Evolutionary conservation across 2,113 vertebrate genomes (phyloP).

Genomic region (Tyrannus savana): DNA sequence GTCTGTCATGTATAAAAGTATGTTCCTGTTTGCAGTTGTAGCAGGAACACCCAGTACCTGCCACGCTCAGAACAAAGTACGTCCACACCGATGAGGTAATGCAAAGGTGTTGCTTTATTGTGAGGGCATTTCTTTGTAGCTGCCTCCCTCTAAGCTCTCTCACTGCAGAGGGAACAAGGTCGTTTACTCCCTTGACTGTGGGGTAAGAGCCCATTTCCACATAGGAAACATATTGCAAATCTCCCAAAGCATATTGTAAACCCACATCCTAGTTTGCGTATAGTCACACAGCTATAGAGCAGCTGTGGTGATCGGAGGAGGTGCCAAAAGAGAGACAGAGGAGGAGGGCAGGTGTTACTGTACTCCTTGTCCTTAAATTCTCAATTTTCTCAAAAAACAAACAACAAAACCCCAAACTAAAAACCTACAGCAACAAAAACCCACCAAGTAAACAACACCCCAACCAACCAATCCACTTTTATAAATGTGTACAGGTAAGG

Average conservation of each 20-base stretch:
- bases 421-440: neutral
- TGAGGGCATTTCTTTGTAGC: neutral
- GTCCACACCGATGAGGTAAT: neutral
- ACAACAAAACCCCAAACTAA: neutral
- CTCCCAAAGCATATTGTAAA: neutral
- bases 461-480: neutral
- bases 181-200: neutral
- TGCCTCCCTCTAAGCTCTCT: neutral
- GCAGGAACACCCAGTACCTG: slow-evolving; percentile 53
- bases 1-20: slow-evolving; percentile 35
- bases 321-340: neutral
- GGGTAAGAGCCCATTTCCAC: neutral
- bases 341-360: neutral
- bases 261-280: neutral
- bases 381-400: neutral
- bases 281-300: neutral
- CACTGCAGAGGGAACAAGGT: neutral
- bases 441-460: neutral
- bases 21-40: slow-evolving; percentile 19
- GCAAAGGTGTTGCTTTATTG: neutral
- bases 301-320: neutral
- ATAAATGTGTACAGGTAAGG: neutral
- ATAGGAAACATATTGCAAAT: neutral
- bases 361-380: neutral
- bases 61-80: neutral